Conservation (phyloP, 2,888 invertebrate genomes). For the Drosophila pseudotalamancana region DNA sequence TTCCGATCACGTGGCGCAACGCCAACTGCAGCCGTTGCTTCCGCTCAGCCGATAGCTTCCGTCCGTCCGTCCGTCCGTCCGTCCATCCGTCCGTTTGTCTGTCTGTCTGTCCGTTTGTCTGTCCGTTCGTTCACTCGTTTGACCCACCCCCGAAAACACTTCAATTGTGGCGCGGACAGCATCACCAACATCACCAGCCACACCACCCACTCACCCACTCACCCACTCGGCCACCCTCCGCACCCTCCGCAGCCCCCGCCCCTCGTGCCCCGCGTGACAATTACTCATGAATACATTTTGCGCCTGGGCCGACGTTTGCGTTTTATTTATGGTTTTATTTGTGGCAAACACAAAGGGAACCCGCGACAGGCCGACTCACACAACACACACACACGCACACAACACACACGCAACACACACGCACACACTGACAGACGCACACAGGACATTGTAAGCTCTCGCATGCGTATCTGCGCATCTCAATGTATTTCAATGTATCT, state of each 20-base stretch:
- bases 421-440: background rate
- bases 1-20: constrained; percentile 77
- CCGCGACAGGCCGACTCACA: constrained; percentile 19
- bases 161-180: constrained; percentile 32
- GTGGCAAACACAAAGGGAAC: constrained; percentile 72
- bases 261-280: constrained; percentile 67
- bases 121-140: constrained; percentile 7
- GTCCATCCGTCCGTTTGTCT: constrained; percentile 47
- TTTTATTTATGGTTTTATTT: constrained; percentile 80
- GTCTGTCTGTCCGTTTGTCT: constrained; percentile 59
- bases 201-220: constrained; percentile 11
- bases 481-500: constrained; percentile 44
- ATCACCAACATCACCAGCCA: background rate
- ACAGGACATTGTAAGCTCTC: constrained; percentile 38
- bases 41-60: constrained; percentile 76
- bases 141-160: constrained; percentile 33
- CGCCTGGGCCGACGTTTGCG: constrained; percentile 76
- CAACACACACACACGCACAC: constrained; percentile 17
- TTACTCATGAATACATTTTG: constrained; percentile 80
- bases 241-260: background rate
- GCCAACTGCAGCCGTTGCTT: constrained; percentile 74
- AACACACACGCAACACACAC: background rate
- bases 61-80: constrained; percentile 48
- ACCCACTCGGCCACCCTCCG: background rate
- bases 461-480: constrained; percentile 32